These are phyloP conservation scores for Paraplagusia blochii DNA, from an alignment of 2,113 vertebrate genomes.

Conservation along the genomic window DNA sequence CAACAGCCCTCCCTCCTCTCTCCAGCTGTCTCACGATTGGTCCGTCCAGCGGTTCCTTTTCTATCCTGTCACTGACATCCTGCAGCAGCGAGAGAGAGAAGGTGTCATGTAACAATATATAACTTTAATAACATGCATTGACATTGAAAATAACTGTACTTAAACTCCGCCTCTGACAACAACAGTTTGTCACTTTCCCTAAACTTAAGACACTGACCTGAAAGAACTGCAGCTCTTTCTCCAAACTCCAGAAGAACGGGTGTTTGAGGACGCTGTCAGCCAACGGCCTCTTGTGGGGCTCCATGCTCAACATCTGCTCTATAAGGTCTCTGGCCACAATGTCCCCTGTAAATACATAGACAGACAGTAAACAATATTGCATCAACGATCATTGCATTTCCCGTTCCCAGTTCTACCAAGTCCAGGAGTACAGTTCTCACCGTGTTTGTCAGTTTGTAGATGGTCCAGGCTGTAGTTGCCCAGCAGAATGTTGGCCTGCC, in stretches of 20 bases:
- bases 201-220: constrained; percentile 76
- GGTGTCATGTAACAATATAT: too few species aligned
- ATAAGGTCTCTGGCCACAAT: constrained; percentile 87
- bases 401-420: neutral
- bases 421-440: constrained; percentile 63
- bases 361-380: neutral
- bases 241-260: constrained; percentile 95
- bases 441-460: constrained; percentile 81
- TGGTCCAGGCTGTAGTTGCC: constrained; percentile 85
- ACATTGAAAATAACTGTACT: too few species aligned
- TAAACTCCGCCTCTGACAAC: too few species aligned
- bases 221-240: constrained; percentile 97
- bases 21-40: constrained; percentile 90
- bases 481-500: constrained; percentile 94
- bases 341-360: constrained; percentile 73
- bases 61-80: constrained; percentile 97
- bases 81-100: constrained; percentile 54
- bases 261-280: constrained; percentile 90
- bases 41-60: constrained; percentile 92
- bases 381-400: neutral
- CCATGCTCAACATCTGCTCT: constrained; percentile 90
- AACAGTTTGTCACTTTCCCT: too few species aligned
- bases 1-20: constrained; percentile 88
- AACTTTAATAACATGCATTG: too few species aligned
- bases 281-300: constrained; percentile 86